Evolutionary conservation across 2,888 invertebrate genomes (phyloP), one percentile per base, ranked within the genome.

Genomic region (Rhamnusium bicolor): DNA sequence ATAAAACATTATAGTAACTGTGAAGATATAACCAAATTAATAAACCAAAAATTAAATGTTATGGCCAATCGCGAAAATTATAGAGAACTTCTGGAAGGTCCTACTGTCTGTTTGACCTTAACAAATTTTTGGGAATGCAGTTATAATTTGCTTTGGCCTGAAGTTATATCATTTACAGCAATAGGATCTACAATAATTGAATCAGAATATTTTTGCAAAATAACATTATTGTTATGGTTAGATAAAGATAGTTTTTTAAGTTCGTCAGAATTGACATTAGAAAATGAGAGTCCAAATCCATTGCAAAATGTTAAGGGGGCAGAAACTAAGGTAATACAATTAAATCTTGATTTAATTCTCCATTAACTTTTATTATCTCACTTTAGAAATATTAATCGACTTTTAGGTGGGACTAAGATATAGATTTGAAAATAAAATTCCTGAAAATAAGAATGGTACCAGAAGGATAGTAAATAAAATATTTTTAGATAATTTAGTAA

Each of bases 201-300:
- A 19, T 61, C 72, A n/a, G 69, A 72, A 16, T 60, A 62, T 51
- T 69, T 69, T 46, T 19, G 63, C 58, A 46, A 40, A 54, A 46
- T 72, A 16, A 63, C 72, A 7, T 54, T 62, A n/a, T 14, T 72
- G 51, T 49, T 72, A 18, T 72, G 72, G 72, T 61, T 72, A 1
- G 46, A 72, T 27, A 49, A 71, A 29, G 58, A 65, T 12, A 51
- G 24, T n/a, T n/a, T 49, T n/a, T 51, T 40, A 18, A 16, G 40
- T 24, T 49, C 18, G n/a, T n/a, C n/a, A n/a, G n/a, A n/a, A n/a
- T n/a, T n/a, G n/a, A 19, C 10, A n/a, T 47, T 40, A 7, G 53
- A 67, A 49, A 67, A 58, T 61, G 60, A 21, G 14, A 49, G 14
- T 0, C 2, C 12, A 32, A 12, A 32, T 1, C 32, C 1, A n/a